Evolutionary conservation across 2,797 vertebrate species (phyloP).

Genomic region (Hippocampus kuda): DNA sequence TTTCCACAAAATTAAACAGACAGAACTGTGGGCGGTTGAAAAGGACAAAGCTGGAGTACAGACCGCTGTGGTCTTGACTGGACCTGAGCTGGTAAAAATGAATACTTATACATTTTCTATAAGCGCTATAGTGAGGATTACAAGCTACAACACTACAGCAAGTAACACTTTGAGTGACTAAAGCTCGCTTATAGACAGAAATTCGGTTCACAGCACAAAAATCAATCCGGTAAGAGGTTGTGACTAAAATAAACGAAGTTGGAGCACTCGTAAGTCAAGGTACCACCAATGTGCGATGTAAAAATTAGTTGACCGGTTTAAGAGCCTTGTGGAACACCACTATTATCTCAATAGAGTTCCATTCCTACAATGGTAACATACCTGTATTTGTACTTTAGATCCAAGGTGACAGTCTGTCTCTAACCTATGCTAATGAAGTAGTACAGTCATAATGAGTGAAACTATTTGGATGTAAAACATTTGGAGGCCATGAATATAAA

Average conservation of each 20-base stretch:
- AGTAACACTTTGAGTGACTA: background rate
- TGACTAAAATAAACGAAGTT: too few relatives aligned
- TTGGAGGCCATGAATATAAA: background rate
- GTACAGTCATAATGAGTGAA: background rate
- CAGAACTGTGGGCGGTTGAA: constrained; percentile 59
- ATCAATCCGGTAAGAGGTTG: too few relatives aligned
- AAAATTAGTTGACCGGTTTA: background rate
- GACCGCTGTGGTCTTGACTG: constrained; percentile 65
- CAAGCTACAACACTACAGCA: background rate
- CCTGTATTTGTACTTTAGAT: too few relatives aligned
- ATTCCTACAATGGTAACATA: too few relatives aligned
- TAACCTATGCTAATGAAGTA: too few relatives aligned
- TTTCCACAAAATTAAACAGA: constrained; percentile 47
- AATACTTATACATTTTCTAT: background rate
- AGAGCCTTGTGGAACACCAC: background rate
- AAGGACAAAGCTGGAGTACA: constrained; percentile 32
- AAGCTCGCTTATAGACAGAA: too few relatives aligned
- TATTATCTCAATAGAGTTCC: too few relatives aligned
- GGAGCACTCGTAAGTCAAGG: too few relatives aligned
- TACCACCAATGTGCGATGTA: background rate
- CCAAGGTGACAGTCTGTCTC: too few relatives aligned
- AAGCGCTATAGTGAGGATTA: too few relatives aligned
- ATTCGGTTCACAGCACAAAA: too few relatives aligned
- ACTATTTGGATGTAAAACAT: background rate
- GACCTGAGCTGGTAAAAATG: constrained; percentile 68